Percentiles rank a stretch among this genome's conserved stretches.
phyloP scores from a whole-genome alignment of 2,113 vertebrate species.

The Perca schrenkii region DNA sequence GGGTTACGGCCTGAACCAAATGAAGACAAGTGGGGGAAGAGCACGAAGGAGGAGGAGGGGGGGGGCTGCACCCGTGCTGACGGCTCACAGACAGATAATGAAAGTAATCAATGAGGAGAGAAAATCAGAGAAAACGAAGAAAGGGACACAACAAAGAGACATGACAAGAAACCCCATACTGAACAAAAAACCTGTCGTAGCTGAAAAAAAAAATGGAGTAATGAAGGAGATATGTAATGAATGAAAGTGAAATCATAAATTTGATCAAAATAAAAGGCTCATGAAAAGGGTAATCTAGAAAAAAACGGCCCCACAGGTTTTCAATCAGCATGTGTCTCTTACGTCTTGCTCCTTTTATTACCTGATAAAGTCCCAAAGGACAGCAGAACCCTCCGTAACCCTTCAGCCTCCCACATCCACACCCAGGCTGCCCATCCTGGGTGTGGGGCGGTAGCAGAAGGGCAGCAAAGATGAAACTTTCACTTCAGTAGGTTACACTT shows the following conservation, averaged over 20 bases:
- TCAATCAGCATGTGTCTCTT: conserved; percentile 56
- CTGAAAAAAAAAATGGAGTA: conserved; percentile 10
- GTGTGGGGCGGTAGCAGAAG: background rate
- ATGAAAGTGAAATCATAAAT: conserved; percentile 10
- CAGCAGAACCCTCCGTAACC: conserved; percentile 2
- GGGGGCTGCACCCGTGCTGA: conserved; percentile 56
- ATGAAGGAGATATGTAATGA: conserved; percentile 9
- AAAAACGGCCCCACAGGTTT: conserved; percentile 46
- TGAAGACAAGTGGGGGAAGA: conserved; percentile 53
- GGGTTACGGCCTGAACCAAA: conserved; percentile 73
- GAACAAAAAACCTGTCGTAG: conserved; percentile 58
- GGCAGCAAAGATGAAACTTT: conserved; percentile 13
- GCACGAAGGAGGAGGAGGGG: conserved; percentile 14
- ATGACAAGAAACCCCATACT: conserved; percentile 53
- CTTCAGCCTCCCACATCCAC: conserved; percentile 22
- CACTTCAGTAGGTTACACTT: conserved; percentile 11
- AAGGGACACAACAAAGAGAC: conserved; percentile 44
- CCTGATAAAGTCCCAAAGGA: conserved; percentile 21
- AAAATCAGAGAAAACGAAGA: conserved; percentile 45
- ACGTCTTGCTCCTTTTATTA: conserved; percentile 52
- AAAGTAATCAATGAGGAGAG: conserved; percentile 48
- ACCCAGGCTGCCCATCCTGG: conserved; percentile 30
- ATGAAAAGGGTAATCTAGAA: background rate
- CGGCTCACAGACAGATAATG: conserved; percentile 47
- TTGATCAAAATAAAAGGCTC: background rate